Percentiles rank a stretch among this genome's conserved stretches.
Evolutionary conservation across 1,140 invertebrate species (phyloP).

Genomic region (Temnothorax nylanderi): DNA sequence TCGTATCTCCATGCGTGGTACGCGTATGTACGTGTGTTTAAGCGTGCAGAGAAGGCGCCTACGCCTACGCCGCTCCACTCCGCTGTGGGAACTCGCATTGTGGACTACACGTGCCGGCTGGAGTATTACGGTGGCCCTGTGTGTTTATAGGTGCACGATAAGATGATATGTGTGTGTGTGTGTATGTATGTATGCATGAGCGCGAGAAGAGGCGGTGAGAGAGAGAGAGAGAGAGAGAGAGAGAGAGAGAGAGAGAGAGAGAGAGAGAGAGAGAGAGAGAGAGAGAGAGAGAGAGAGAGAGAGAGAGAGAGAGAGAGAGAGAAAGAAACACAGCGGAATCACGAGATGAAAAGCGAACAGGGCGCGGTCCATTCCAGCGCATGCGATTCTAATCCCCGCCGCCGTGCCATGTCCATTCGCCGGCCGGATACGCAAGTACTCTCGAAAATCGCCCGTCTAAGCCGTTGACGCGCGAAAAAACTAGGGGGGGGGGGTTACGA

Average conservation of each 20-base stretch:
- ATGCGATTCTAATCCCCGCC: conserved; percentile 78
- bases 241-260: neutral
- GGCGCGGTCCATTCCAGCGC: conserved; percentile 81
- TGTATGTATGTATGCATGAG: conserved; percentile 9
- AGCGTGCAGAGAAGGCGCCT: conserved; percentile 33
- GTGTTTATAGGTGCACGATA: conserved; percentile 61
- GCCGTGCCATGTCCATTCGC: conserved; percentile 63
- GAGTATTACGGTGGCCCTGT: conserved; percentile 78
- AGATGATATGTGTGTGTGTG: conserved; percentile 21
- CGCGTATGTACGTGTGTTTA: conserved; percentile 22
- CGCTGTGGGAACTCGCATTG: conserved; percentile 84
- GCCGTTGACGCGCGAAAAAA: conserved; percentile 42
- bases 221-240: neutral
- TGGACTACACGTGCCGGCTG: conserved; percentile 82
- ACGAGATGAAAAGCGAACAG: conserved; percentile 77
- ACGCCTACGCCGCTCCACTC: conserved; percentile 62
- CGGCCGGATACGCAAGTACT: conserved; percentile 69
- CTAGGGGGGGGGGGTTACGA: neutral
- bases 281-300: no score
- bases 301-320: conserved; percentile 17
- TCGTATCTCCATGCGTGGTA: conserved; percentile 56
- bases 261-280: no score
- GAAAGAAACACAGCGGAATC: conserved; percentile 51
- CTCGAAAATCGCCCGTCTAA: conserved; percentile 69
- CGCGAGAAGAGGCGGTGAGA: conserved; percentile 43